Evolutionary conservation across 1,140 invertebrate species (phyloP).

Genomic region (Uloborus diversus): DNA sequence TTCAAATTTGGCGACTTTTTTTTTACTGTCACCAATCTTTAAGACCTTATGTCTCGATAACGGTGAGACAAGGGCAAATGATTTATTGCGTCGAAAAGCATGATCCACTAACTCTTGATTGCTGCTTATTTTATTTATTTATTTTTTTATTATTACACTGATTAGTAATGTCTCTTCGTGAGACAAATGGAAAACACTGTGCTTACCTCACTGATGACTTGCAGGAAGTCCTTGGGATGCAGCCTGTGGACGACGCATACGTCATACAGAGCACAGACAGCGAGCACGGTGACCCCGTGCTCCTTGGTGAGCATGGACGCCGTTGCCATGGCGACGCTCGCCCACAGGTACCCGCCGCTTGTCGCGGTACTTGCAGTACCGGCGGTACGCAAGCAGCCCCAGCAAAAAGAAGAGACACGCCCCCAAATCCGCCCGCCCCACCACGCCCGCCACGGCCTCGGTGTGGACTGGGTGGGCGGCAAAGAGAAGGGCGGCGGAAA

Average conservation of each 20-base stretch:
- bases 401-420: conserved; percentile 68
- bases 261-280: conserved; percentile 84
- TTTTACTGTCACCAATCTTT: too few relatives aligned
- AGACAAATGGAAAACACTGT: too few relatives aligned
- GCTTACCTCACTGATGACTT: conserved; percentile 40
- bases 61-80: too few relatives aligned
- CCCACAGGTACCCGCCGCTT: conserved; percentile 19
- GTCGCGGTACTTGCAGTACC: conserved; percentile 57
- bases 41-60: too few relatives aligned
- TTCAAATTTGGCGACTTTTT: too few relatives aligned
- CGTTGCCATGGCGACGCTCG: conserved; percentile 47
- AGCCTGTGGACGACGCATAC: conserved; percentile 69
- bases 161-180: too few relatives aligned
- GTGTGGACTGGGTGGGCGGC: conserved; percentile 70
- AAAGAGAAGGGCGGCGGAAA: conserved; percentile 66
- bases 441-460: conserved; percentile 76
- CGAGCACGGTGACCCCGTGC: conserved; percentile 90
- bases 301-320: conserved; percentile 86
- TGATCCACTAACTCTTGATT: too few relatives aligned
- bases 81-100: too few relatives aligned
- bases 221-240: conserved; percentile 54
- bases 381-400: conserved; percentile 71
- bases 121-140: too few relatives aligned
- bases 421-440: conserved; percentile 69
- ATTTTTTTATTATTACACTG: too few relatives aligned